Evolutionary conservation across 2,888 invertebrate genomes (phyloP), one percentile per base, ranked within the genome.

Genomic region (Latheticus oryzae): DNA sequence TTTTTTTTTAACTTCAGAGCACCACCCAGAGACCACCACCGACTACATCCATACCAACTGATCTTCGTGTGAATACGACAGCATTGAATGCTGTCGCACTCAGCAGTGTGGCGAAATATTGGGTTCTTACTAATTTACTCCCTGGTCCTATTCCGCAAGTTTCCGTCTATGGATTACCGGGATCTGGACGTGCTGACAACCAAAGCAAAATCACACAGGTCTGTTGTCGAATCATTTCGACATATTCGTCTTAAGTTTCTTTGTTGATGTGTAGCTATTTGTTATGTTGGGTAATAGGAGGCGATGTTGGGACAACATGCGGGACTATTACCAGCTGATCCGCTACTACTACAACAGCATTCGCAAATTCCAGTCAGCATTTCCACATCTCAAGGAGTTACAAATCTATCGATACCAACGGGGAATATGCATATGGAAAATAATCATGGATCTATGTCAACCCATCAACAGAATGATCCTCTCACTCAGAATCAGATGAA

Each of bases 81-180:
- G 85, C 85, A 55, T 81, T 87, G 63, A 86, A 86, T 76, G 83
- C 83, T 51, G 87, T 89, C 71, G 87, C 89, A 73, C 83, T 88
- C 80, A 86, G 87, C 75, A 88, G 85, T 80, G 88, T 89, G 72
- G 89, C 90, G 64, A 91, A 91, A 78, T 91, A 90, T 78, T 91
- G 90, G 90, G 90, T 91, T 74, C 85, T 91, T 76, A 90, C 90
- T 61, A 90, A 90, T 83, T 81, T 91, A 65, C 87, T 90, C 75
- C 90, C 90, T 50, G 87, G 88, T 54, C 88, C 88, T 42, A 83
- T 89, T 76, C 88, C 89, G 57, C 89, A 89, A 82, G 88, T 89
- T 45, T 87, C 87, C 35, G 87, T 88, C 47, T 88, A 87, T 75
- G 85, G 85, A 8, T 80, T 88, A 58, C 86, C 87, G 52, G 82